Percentiles rank a stretch among this genome's conserved stretches.
Evolutionary conservation across 2,888 invertebrate species (phyloP).

Genomic region (Erebia ligea): DNA sequence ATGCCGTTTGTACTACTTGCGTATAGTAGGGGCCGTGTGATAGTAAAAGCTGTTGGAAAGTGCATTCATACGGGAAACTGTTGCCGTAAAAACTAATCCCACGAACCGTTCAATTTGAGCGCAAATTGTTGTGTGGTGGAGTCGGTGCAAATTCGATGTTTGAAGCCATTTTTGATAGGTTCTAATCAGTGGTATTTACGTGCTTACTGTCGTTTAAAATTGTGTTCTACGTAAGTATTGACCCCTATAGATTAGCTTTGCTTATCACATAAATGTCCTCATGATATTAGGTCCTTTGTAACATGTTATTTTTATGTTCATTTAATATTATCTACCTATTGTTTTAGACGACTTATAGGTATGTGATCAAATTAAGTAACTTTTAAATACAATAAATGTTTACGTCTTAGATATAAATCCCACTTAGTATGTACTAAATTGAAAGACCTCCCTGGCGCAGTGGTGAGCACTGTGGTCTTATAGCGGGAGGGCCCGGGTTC

Average conservation of each 20-base stretch:
- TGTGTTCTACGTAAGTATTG: constrained; percentile 52
- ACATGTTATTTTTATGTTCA: not conserved
- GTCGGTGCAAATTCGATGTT: constrained; percentile 65
- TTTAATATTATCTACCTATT: constrained; percentile 5
- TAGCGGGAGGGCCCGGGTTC: not conserved
- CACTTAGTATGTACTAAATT: too few relatives aligned
- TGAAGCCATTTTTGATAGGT: constrained; percentile 80
- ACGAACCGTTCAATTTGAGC: constrained; percentile 65
- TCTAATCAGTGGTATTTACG: constrained; percentile 66
- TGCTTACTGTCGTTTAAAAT: constrained; percentile 55
- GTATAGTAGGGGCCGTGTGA: constrained; percentile 70
- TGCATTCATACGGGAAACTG: constrained; percentile 73
- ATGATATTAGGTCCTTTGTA: not conserved
- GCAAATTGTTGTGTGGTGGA: constrained; percentile 63
- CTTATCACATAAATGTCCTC: constrained; percentile 30
- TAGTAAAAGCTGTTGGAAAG: constrained; percentile 83
- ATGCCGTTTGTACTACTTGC: constrained; percentile 79
- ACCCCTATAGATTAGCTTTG: constrained; percentile 45
- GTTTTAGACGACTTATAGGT: not conserved
- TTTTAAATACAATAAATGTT: too few relatives aligned
- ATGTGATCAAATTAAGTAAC: not conserved
- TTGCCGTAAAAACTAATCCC: constrained; percentile 75
- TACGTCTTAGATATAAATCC: too few relatives aligned
- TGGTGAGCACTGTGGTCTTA: too few relatives aligned
- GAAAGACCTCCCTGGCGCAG: too few relatives aligned